Percentiles rank a stretch among this genome's conserved stretches.
Evolutionary conservation across 2,113 vertebrate genomes (phyloP).

Genomic region (Shinisaurus crocodilurus): DNA sequence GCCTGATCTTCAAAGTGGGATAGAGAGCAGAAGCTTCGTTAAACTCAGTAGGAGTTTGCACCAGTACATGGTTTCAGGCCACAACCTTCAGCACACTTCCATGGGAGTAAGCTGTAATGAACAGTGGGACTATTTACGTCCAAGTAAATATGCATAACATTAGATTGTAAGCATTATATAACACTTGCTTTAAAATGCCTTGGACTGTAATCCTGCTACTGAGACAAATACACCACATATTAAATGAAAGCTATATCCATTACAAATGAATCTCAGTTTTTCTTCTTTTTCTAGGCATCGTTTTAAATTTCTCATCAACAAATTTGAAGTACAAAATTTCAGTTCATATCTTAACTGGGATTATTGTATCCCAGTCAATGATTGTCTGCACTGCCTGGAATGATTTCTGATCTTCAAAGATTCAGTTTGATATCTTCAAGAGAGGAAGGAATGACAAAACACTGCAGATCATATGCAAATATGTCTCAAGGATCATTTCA

Average conservation of each 20-base stretch:
- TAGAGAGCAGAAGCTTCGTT: background rate
- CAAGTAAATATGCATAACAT: background rate
- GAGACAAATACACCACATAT: conserved; percentile 9
- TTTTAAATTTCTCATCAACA: conserved; percentile 9
- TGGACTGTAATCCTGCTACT: conserved; percentile 34
- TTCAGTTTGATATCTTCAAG: background rate
- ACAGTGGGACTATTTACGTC: background rate
- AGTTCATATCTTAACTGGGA: conserved; percentile 16
- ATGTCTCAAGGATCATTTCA: conserved; percentile 15
- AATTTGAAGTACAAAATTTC: conserved; percentile 18
- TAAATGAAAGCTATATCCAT: background rate
- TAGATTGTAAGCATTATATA: background rate
- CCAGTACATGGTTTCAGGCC: background rate
- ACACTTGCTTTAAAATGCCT: conserved; percentile 24
- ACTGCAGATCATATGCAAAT: conserved; percentile 34
- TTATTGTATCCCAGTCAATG: background rate
- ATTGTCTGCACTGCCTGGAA: background rate
- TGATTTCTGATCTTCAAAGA: background rate
- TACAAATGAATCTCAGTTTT: background rate
- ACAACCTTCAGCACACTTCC: background rate
- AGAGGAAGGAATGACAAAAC: conserved; percentile 33
- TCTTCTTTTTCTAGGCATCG: background rate
- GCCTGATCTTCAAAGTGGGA: background rate
- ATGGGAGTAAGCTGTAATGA: background rate
- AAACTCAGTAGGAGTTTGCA: background rate